Percentiles rank a stretch among this genome's conserved stretches.
Conservation (phyloP, 2,888 invertebrate genomes). For the Anoplius nigerrimus region DNA sequence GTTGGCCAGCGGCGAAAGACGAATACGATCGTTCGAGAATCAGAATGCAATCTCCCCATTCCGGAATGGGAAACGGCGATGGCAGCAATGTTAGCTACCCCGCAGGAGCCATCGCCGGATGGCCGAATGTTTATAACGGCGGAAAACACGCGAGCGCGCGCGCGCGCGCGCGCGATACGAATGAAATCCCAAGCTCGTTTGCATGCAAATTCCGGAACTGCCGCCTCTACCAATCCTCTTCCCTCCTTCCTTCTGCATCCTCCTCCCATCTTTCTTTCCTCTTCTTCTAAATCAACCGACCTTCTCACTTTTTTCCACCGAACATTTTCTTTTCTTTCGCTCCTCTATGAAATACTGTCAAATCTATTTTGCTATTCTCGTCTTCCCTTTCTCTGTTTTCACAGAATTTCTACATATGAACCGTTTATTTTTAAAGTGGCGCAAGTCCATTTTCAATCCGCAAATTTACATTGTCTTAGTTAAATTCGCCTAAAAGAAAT, state of each 20-base stretch:
- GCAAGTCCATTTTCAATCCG: too few species aligned
- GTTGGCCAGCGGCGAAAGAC: too few species aligned
- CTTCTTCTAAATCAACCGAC: conserved; percentile 16
- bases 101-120: conserved; percentile 4
- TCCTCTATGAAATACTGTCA: neutral
- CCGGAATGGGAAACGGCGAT: neutral
- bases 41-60: too few species aligned
- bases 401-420: conserved; percentile 47
- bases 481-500: too few species aligned
- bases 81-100: neutral
- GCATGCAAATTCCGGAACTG: conserved; percentile 62
- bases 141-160: conserved; percentile 39
- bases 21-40: too few species aligned
- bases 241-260: conserved; percentile 12
- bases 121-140: conserved; percentile 46
- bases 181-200: conserved; percentile 68
- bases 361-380: too few species aligned
- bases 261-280: conserved; percentile 28
- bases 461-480: too few species aligned
- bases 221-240: conserved; percentile 22
- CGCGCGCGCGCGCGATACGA: conserved; percentile 48
- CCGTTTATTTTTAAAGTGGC: too few species aligned
- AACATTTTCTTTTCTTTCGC: neutral
- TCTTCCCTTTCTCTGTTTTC: conserved; percentile 51
- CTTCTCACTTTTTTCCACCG: neutral